A percentile compares a stretch with the other conserved stretches of the same genome.
Conservation (phyloP, 2,113 vertebrate species). For the Mirounga angustirostris region DNA sequence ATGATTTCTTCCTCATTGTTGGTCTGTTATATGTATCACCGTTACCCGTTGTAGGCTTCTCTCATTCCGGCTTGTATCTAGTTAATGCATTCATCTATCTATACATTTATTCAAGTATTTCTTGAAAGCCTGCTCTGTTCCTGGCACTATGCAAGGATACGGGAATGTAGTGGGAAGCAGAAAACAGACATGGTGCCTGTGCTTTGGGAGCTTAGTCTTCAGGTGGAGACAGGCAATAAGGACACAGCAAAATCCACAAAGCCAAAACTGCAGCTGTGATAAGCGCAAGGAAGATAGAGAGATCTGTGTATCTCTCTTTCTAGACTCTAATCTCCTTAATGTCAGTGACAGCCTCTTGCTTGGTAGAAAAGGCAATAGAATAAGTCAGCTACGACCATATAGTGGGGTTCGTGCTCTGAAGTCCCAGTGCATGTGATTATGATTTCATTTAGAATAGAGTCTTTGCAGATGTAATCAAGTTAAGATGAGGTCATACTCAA, state of each 20-base stretch:
- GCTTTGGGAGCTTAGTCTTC: not conserved
- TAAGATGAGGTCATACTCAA: not conserved
- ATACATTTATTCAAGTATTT: not conserved
- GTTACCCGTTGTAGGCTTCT: not conserved
- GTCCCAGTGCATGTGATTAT: not conserved
- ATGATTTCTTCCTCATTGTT: not conserved
- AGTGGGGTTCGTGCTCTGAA: not conserved
- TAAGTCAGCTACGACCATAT: not conserved
- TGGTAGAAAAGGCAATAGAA: not conserved
- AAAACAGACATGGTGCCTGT: not conserved
- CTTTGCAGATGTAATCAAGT: not conserved
- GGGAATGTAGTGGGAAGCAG: not conserved
- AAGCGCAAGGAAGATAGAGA: not conserved
- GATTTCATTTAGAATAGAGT: not conserved
- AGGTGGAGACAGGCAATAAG: not conserved
- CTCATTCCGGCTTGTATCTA: not conserved
- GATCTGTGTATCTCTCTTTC: not conserved
- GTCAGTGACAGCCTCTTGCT: not conserved
- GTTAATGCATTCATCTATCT: not conserved
- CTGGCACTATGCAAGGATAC: not conserved
- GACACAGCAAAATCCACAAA: not conserved
- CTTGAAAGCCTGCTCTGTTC: not conserved
- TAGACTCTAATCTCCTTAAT: not conserved
- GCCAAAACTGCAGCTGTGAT: not conserved
- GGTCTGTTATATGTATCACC: not conserved